Percentiles rank a stretch among this genome's conserved stretches.
Conservation (phyloP, 2,888 invertebrate species). For the Erebia epiphron region DNA sequence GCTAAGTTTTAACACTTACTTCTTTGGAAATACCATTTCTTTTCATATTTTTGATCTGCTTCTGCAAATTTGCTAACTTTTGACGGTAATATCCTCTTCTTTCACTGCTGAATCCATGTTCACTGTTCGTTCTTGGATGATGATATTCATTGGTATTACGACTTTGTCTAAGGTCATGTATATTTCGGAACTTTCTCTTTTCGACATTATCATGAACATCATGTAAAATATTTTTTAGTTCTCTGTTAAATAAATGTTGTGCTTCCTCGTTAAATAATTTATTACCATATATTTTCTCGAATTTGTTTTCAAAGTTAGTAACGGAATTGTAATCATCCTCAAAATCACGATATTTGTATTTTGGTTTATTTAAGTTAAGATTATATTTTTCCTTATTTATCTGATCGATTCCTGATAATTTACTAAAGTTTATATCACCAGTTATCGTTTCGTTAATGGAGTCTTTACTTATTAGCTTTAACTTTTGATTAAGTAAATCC, state of each 20-base stretch:
- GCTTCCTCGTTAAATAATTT: neutral
- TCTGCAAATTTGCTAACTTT: constrained; percentile 59
- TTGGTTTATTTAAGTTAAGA: constrained; percentile 5
- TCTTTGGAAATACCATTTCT: constrained; percentile 23
- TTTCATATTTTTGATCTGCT: constrained; percentile 35
- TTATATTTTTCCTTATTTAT: constrained; percentile 1
- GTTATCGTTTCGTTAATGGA: constrained; percentile 11
- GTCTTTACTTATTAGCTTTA: neutral
- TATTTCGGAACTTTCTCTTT: constrained; percentile 34
- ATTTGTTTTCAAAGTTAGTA: neutral
- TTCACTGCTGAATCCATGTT: constrained; percentile 43
- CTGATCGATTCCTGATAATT: constrained; percentile 1
- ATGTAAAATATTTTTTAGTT: neutral
- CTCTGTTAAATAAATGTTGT: neutral
- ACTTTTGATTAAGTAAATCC: constrained; percentile 15
- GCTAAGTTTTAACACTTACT: constrained; percentile 22
- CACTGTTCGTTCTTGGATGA: too few species aligned
- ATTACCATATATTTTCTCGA: neutral
- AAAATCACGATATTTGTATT: constrained; percentile 11
- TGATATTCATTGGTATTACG: constrained; percentile 34
- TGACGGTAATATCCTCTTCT: constrained; percentile 64
- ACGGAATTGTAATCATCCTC: constrained; percentile 4
- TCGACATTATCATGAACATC: constrained; percentile 13
- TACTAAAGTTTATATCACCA: constrained; percentile 1
- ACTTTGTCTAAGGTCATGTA: constrained; percentile 35